These are phyloP conservation scores for Fragum sueziense DNA, from an alignment of 2,888 invertebrate species.

Conservation along the genomic window DNA sequence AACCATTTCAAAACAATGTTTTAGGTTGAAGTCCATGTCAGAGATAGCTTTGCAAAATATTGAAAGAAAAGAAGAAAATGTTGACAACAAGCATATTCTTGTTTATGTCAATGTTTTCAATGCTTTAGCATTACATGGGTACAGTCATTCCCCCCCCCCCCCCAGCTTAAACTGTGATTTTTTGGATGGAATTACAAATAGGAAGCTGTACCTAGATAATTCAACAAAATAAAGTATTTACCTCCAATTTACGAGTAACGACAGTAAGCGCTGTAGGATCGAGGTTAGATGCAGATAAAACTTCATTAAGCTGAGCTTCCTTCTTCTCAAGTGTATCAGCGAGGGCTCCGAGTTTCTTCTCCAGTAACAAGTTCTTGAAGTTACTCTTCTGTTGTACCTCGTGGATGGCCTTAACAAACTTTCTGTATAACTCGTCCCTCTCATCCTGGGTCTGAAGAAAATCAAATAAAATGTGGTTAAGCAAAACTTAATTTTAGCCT, in stretches of 20 bases:
- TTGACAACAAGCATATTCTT: too few species aligned
- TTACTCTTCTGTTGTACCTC: conserved; percentile 94
- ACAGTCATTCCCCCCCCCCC: too few species aligned
- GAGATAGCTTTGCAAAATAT: too few species aligned
- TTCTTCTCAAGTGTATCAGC: conserved; percentile 87
- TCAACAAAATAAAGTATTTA: too few species aligned
- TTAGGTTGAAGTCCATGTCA: too few species aligned
- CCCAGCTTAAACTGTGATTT: too few species aligned
- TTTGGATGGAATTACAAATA: too few species aligned
- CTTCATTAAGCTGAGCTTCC: conserved; percentile 88
- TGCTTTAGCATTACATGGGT: too few species aligned
- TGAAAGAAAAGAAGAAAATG: too few species aligned
- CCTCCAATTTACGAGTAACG: conserved; percentile 86
- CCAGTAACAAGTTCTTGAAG: conserved; percentile 91
- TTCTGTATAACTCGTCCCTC: conserved; percentile 89
- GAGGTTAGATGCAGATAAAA: conserved; percentile 85
- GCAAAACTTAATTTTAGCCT: not conserved
- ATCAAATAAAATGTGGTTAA: not conserved
- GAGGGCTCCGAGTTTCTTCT: conserved; percentile 88
- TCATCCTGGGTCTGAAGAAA: conserved; percentile 86
- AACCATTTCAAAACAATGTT: too few species aligned
- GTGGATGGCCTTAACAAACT: conserved; percentile 91
- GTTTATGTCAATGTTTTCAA: too few species aligned
- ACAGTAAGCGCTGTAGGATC: conserved; percentile 84
- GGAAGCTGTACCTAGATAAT: too few species aligned